Evolutionary conservation across 2,113 vertebrate species (phyloP).

Genomic region (Hyla sarda): DNA sequence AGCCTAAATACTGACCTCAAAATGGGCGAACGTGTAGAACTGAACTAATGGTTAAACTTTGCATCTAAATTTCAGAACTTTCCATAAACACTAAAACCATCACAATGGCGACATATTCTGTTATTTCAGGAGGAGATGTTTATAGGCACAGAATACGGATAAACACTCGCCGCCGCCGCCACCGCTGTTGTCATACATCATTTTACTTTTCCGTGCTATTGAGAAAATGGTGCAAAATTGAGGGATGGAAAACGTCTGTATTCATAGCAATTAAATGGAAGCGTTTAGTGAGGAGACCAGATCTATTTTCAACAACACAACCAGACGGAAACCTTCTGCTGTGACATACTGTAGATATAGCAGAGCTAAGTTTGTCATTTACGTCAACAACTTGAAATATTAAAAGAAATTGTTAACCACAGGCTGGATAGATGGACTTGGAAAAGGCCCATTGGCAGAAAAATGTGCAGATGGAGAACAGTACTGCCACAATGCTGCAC

Average conservation of each 20-base stretch:
- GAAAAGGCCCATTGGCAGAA: too few relatives aligned
- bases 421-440: too few relatives aligned
- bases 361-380: background rate
- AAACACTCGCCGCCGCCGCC: background rate
- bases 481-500: background rate
- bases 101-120: background rate
- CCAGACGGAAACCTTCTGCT: background rate
- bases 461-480: background rate
- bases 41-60: background rate
- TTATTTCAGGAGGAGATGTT: constrained; percentile 4
- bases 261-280: constrained; percentile 20
- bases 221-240: constrained; percentile 9
- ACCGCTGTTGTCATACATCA: constrained; percentile 3
- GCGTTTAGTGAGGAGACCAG: background rate
- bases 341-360: background rate
- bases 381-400: background rate
- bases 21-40: background rate
- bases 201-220: constrained; percentile 9
- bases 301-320: constrained; percentile 30
- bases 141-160: background rate
- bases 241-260: constrained; percentile 31
- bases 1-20: background rate
- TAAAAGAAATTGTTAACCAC: background rate
- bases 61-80: background rate
- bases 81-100: background rate